Evolutionary conservation across 2,888 invertebrate genomes (phyloP).

Genomic region (Geophilus truncorum): DNA sequence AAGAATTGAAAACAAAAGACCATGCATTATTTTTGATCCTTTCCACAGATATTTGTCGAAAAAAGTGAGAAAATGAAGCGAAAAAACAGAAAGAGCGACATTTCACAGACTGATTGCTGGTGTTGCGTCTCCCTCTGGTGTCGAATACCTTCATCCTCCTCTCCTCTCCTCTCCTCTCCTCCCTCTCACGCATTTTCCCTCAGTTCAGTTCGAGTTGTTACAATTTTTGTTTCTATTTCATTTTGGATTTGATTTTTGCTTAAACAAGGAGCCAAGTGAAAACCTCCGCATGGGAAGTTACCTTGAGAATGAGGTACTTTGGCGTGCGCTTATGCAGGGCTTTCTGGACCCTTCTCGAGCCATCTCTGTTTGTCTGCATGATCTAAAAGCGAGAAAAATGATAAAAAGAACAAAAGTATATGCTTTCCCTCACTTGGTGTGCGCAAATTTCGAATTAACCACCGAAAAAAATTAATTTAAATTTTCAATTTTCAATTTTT

Average conservation of each 20-base stretch:
- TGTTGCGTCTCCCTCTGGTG: too few relatives aligned
- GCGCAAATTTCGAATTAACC: constrained; percentile 20
- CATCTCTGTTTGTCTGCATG: constrained; percentile 98
- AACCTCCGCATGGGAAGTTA: constrained; percentile 54
- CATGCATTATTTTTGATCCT: background rate
- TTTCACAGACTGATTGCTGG: background rate
- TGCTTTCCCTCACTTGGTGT: constrained; percentile 31
- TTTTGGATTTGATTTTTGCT: background rate
- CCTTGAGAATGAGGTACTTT: constrained; percentile 94
- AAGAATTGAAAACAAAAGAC: constrained; percentile 35
- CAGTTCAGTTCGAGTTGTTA: constrained; percentile 32
- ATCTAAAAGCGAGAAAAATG: constrained; percentile 89
- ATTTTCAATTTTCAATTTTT: too few relatives aligned
- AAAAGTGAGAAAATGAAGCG: constrained; percentile 32
- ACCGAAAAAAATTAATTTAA: too few relatives aligned
- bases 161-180: too few relatives aligned
- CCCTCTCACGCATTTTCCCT: background rate
- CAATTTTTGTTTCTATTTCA: constrained; percentile 30
- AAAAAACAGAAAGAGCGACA: constrained; percentile 33
- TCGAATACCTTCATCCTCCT: constrained; percentile 31
- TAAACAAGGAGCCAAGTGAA: constrained; percentile 33
- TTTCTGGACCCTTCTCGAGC: constrained; percentile 93
- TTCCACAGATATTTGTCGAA: constrained; percentile 36
- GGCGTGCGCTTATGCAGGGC: constrained; percentile 71
- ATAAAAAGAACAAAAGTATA: constrained; percentile 53